Evolutionary conservation across 1,140 invertebrate genomes (phyloP), one percentile per base, ranked within the genome.

Genomic region (Rhynchophorus ferrugineus): DNA sequence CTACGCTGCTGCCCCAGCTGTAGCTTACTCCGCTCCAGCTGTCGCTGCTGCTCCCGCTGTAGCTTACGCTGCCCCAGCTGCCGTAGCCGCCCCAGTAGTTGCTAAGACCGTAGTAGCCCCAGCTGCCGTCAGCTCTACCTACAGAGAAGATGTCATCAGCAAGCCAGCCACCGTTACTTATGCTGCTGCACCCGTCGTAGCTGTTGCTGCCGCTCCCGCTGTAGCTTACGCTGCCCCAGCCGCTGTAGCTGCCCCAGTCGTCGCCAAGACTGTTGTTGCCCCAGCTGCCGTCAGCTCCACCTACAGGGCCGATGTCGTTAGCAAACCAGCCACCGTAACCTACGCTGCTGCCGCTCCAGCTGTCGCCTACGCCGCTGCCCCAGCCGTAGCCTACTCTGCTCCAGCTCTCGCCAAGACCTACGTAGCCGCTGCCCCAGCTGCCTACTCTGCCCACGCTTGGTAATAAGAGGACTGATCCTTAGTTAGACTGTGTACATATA

Each of bases 111-210:
- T 16, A 6, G 54, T 56, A 35, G 47, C 47, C 17, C 42, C 43
- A 19, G 34, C 36, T 18, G 43, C 54, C n/a, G 36, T 55, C 13
- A 49, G 46, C 47, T 19, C 20, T 18, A 49, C 53, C 42, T 55
- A 55, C 53, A 55, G 53, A 13, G 48, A 49, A 34, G 47, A 56
- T 33, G 14, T 56, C 24, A 45, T 50, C 24, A 49, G 43, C 47
- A 56, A 50, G 16, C 54, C 54, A 11, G 44, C 50, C 3, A 38
- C 46, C 47, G 44, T 48, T 11, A 38, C 52, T 24, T 47, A 48
- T 22, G 52, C 52, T 29, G 44, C n/a, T n/a, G n/a, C 44, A 18
- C 44, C 44, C 8, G 43, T 29, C 13, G 41, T 44, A 35, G 9
- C 29, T 9, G 44, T 53, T 11, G 39, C 39, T 3, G 46, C 52